phyloP scores from a whole-genome alignment of 2,888 invertebrate species.

The Odontomyia ornata region DNA sequence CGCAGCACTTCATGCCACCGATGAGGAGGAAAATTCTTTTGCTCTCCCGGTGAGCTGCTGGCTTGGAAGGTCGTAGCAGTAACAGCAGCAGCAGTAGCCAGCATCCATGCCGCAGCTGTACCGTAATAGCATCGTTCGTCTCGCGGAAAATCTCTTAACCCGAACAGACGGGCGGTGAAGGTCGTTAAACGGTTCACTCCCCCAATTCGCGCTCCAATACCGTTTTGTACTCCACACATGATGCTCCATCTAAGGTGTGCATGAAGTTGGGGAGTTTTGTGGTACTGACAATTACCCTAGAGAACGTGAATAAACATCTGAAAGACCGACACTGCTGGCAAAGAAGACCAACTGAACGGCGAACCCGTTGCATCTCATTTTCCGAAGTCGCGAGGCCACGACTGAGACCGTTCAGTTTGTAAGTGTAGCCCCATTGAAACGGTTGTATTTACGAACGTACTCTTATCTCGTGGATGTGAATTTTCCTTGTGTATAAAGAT shows the following conservation, averaged over 20 bases:
- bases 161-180: conserved; percentile 21
- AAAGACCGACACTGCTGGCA: conserved; percentile 12
- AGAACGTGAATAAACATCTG: neutral
- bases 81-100: neutral
- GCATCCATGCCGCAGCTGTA: too few species aligned
- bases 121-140: conserved; percentile 15
- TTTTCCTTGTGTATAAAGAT: neutral
- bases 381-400: conserved; percentile 1
- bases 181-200: conserved; percentile 38
- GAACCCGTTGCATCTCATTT: conserved; percentile 37
- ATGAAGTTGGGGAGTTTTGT: neutral
- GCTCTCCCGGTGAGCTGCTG: neutral
- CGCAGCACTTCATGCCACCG: neutral
- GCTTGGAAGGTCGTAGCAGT: neutral
- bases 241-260: neutral
- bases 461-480: neutral
- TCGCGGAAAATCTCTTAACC: conserved; percentile 15
- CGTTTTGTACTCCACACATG: neutral
- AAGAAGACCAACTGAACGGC: conserved; percentile 27
- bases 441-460: conserved; percentile 17
- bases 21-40: neutral
- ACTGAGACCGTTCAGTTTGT: conserved; percentile 24
- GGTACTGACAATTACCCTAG: neutral
- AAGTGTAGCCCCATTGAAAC: conserved; percentile 31
- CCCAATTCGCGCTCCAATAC: conserved; percentile 25